Evolutionary conservation across 1,140 invertebrate genomes (phyloP).

Genomic region (Anastatus disparis): DNA sequence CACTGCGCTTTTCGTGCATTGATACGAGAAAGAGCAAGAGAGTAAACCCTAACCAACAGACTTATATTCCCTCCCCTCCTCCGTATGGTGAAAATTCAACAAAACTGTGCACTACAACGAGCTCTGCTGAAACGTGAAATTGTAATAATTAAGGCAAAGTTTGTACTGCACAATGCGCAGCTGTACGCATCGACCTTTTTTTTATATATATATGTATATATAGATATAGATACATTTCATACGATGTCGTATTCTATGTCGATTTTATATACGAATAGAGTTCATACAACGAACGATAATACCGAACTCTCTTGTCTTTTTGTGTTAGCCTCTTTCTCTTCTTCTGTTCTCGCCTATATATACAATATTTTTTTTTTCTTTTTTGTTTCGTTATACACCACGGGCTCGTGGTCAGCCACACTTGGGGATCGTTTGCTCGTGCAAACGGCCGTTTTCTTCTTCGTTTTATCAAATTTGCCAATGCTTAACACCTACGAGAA

Average conservation of each 20-base stretch:
- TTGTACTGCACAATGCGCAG: slow-evolving; percentile 24
- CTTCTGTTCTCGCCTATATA: background rate
- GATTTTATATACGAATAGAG: slow-evolving; percentile 16
- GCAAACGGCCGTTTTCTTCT: background rate
- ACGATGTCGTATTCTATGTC: no score
- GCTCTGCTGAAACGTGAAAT: slow-evolving; percentile 40
- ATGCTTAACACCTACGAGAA: slow-evolving; percentile 6
- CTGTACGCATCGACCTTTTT: background rate
- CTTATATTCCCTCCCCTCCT: background rate
- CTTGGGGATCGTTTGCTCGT: background rate
- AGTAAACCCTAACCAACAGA: background rate
- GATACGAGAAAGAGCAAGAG: background rate
- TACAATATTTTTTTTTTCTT: background rate
- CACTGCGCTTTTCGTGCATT: background rate
- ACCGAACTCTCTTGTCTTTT: background rate
- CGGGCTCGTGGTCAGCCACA: background rate
- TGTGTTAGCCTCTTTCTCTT: background rate
- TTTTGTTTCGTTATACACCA: background rate
- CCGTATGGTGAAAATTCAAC: slow-evolving; percentile 36
- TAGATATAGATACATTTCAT: background rate
- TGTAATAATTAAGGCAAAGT: slow-evolving; percentile 49
- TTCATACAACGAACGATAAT: slow-evolving; percentile 5
- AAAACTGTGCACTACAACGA: background rate
- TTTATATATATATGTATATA: no score
- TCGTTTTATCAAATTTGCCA: slow-evolving; percentile 4